Conservation (phyloP, 2,113 vertebrate species). For the Sprattus sprattus region DNA sequence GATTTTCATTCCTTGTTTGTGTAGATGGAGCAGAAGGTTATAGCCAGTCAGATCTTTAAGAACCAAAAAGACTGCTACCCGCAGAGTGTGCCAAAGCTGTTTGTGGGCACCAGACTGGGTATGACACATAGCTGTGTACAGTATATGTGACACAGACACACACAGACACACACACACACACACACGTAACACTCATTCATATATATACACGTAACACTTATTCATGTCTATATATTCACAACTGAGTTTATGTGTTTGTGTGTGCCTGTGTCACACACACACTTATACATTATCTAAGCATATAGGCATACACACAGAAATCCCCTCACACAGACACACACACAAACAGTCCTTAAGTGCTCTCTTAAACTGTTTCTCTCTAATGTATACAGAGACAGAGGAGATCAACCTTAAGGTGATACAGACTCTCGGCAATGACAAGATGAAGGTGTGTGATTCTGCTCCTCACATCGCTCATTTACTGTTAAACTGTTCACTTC, state of each 20-base stretch:
- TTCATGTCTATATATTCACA: no score
- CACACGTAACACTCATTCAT: neutral
- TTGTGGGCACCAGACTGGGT: slow-evolving; percentile 91
- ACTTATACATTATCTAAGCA: neutral
- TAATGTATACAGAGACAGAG: slow-evolving; percentile 74
- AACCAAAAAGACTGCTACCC: slow-evolving; percentile 94
- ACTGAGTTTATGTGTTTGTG: no score
- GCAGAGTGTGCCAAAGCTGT: slow-evolving; percentile 88
- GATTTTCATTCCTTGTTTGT: slow-evolving; percentile 25
- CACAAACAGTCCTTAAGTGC: neutral
- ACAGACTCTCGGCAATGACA: slow-evolving; percentile 84
- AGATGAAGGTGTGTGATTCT: slow-evolving; percentile 79
- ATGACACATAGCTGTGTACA: slow-evolving; percentile 37
- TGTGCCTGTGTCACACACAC: neutral
- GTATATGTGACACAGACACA: neutral
- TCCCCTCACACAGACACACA: neutral
- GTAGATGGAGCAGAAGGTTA: slow-evolving; percentile 92
- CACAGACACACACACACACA: neutral
- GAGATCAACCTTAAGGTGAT: slow-evolving; percentile 89
- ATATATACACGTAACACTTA: no score
- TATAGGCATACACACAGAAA: neutral
- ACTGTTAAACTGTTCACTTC: neutral
- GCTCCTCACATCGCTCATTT: no score
- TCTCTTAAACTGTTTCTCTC: slow-evolving; percentile 3
- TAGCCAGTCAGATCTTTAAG: slow-evolving; percentile 93